Evolutionary conservation across 2,797 vertebrate genomes (phyloP).

Genomic region (Pseudochirops corinnae): DNA sequence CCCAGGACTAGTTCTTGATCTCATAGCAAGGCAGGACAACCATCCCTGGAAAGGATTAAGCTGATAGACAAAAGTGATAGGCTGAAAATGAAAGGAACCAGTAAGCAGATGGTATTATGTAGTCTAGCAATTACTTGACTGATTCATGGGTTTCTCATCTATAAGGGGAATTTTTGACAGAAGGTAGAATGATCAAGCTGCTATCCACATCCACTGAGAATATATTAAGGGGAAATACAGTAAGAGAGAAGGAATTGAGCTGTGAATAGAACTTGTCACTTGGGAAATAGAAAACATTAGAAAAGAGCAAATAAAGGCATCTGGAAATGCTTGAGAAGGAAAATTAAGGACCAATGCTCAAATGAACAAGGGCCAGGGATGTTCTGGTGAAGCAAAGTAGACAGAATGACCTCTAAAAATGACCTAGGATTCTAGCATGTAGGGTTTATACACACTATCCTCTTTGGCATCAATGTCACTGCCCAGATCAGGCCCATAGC

Average conservation of each 20-base stretch:
- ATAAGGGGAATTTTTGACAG: not conserved
- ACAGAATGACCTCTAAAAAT: not conserved
- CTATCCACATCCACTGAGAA: not conserved
- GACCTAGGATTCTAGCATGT: not conserved
- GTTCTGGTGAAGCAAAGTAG: not conserved
- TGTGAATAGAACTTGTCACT: not conserved
- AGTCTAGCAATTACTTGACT: not conserved
- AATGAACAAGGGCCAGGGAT: not conserved
- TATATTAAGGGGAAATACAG: not conserved
- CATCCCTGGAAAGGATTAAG: not conserved
- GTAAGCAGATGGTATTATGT: not conserved
- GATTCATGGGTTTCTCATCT: not conserved
- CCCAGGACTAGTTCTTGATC: not conserved
- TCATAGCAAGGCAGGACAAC: not conserved
- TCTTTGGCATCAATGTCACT: not conserved
- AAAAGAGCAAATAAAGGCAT: not conserved
- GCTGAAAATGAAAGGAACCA: not conserved
- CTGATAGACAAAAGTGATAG: not conserved
- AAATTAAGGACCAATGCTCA: not conserved
- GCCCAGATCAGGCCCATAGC: not conserved
- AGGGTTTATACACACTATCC: not conserved
- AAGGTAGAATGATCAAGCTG: not conserved
- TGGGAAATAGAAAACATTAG: slow-evolving; percentile 6
- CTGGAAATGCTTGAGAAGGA: not conserved
- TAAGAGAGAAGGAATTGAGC: not conserved